phyloP scores from a whole-genome alignment of 2,113 vertebrate species.

The Coreoperca whiteheadi region DNA sequence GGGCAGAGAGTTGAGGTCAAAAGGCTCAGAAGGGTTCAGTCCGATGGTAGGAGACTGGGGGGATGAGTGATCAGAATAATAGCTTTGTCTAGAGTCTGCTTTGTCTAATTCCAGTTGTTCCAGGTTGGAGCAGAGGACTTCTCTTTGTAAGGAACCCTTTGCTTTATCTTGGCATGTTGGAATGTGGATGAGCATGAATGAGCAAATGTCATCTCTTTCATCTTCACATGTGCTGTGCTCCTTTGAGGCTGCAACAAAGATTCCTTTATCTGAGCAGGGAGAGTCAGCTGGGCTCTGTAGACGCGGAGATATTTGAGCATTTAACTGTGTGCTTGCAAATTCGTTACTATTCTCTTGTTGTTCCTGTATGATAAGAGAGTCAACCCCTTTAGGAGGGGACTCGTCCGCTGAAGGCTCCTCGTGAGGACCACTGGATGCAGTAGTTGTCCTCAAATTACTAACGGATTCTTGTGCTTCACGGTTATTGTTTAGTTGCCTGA shows the following conservation, averaged over 20 bases:
- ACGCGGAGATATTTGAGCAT: slow-evolving; percentile 2
- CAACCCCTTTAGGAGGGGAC: not conserved
- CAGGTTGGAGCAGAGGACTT: not conserved
- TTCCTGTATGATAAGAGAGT: not conserved
- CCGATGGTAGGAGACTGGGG: not conserved
- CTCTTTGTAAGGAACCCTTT: not conserved
- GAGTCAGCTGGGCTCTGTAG: slow-evolving; percentile 29
- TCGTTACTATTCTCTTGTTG: slow-evolving; percentile 1
- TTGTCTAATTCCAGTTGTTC: slow-evolving; percentile 20
- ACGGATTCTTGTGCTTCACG: not conserved
- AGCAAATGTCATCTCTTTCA: not conserved
- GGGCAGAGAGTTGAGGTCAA: not conserved
- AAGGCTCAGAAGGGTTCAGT: slow-evolving; percentile 6
- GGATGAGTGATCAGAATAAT: not conserved
- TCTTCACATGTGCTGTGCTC: slow-evolving; percentile 10
- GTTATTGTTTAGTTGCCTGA: not conserved
- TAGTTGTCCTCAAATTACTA: slow-evolving; percentile 6
- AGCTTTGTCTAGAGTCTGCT: not conserved
- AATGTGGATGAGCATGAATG: not conserved
- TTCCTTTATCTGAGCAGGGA: slow-evolving; percentile 40
- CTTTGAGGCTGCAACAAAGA: slow-evolving; percentile 28
- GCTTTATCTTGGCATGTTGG: slow-evolving; percentile 6
- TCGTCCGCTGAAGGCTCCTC: not conserved
- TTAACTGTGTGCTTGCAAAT: slow-evolving; percentile 1
- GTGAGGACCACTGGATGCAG: not conserved